These are phyloP conservation scores for Chauna torquata DNA, from an alignment of 2,113 vertebrate genomes.

Conservation along the genomic window DNA sequence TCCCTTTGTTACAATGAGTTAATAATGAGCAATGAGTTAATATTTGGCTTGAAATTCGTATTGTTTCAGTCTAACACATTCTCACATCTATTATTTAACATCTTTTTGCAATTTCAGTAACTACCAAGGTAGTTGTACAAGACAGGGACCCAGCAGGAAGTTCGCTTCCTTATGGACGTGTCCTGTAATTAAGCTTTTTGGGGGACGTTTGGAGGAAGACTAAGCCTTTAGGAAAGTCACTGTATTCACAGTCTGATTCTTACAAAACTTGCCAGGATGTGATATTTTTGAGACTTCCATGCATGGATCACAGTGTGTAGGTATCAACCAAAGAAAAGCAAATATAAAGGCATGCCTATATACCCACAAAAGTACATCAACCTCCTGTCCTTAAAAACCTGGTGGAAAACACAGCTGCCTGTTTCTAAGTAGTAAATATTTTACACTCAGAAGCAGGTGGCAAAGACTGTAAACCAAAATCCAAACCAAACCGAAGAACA, in stretches of 20 bases:
- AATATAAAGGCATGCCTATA: not conserved
- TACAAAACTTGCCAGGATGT: not conserved
- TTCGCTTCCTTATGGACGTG: not conserved
- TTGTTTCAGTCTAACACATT: not conserved
- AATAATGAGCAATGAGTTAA: not conserved
- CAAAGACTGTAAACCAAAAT: not conserved
- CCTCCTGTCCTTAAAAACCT: not conserved
- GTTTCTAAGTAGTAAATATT: not conserved
- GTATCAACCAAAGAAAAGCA: not conserved
- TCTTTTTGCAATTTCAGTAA: not conserved
- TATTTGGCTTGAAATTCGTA: not conserved
- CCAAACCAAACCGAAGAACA: not conserved
- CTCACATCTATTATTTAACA: fast-evolving
- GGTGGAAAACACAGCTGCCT: not conserved
- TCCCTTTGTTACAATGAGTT: not conserved
- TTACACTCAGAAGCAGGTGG: not conserved
- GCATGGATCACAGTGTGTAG: not conserved
- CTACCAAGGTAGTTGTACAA: not conserved
- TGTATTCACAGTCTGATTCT: not conserved
- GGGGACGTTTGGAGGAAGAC: not conserved
- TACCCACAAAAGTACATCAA: fast-evolving
- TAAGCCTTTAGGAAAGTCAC: not conserved
- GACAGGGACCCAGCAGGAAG: not conserved
- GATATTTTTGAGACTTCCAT: not conserved
- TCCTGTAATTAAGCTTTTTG: not conserved